Base-by-base conservation (phyloP, 30 jellyfish, hydroid and myxozoan species). In the Morbakka virulenta region DNA sequence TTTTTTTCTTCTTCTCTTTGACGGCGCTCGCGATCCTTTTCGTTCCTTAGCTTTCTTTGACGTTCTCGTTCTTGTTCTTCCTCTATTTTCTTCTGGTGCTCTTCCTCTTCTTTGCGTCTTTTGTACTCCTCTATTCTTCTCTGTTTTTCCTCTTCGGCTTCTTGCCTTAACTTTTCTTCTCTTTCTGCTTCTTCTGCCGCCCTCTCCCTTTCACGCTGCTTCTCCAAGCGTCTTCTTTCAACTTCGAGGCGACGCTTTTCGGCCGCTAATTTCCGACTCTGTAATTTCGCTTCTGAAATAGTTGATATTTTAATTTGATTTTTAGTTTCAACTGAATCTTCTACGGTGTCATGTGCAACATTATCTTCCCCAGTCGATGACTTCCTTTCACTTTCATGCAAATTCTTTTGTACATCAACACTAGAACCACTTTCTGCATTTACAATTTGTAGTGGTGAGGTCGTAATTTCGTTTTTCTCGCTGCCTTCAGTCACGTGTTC, bases 91-190 rank as follows among this genome's bases (percentile, higher is more conserved):
- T 61, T 67, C 41, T 77, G 95, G 17, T 68, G 72, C 65, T 89
- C 97, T 51, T 81, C 96, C 61, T 29, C 29, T 27, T 41, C 71
- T 69, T 64, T 86, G 2, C 64, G 77, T 20, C 50, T 78, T 62
- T 68, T 68, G 0, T 63, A 52, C 28, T 86, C 91, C 48, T 86
- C 96, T 68, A 76, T 77, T 47, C 91, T 52, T 27, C 87, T 31
- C 67, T 69, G 77, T 87, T 64, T 86, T 27, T 86, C 96, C 32
- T 61, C 53, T 30, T 86, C 96, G 14, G 86, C 96, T 32, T 86
- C 91, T 48, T 35, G 71, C 62, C 50, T 86, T 72, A 86, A 29
- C 53, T 33, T 67, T 35, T 86, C 96, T 35, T 69, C 88, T 49
- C 87, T 57, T 57, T 89, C 97, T 6, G 92, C 95, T 64, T 72